Evolutionary conservation across 1,140 invertebrate species (phyloP).

Genomic region (Ips typographus): DNA sequence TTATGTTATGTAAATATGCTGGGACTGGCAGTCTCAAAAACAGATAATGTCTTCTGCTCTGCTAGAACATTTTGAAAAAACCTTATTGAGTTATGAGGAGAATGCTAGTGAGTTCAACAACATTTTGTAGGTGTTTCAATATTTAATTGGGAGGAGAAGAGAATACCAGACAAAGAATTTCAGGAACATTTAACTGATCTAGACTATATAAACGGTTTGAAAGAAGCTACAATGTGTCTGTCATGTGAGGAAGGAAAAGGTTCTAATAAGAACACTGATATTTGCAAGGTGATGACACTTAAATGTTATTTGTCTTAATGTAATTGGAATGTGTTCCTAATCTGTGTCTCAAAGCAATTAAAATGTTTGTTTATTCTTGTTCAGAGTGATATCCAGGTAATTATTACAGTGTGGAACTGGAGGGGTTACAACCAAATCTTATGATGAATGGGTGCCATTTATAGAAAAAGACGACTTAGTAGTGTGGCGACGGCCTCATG

Average conservation of each 20-base stretch:
- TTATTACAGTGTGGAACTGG: conserved; percentile 28
- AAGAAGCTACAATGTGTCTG: conserved; percentile 57
- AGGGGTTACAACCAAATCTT: conserved; percentile 41
- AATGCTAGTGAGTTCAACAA: too few relatives aligned
- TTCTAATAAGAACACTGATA: conserved; percentile 22
- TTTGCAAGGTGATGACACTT: conserved; percentile 21
- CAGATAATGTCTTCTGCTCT: too few relatives aligned
- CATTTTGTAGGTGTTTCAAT: conserved; percentile 37
- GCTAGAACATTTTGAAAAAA: too few relatives aligned
- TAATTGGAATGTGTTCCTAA: too few relatives aligned
- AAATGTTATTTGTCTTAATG: too few relatives aligned
- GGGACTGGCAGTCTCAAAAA: not conserved
- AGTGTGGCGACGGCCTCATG: conserved; percentile 76
- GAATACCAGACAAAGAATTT: conserved; percentile 58
- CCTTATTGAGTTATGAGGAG: too few relatives aligned
- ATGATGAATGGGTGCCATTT: conserved; percentile 73
- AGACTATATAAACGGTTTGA: conserved; percentile 55
- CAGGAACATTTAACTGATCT: conserved; percentile 56
- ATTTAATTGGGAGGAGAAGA: conserved; percentile 60
- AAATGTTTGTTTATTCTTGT: too few relatives aligned
- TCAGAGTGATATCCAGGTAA: not conserved
- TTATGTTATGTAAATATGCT: not conserved
- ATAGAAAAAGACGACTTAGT: conserved; percentile 77
- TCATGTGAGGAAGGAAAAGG: conserved; percentile 42
- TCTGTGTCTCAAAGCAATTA: too few relatives aligned